These are phyloP conservation scores for Capra hircus DNA, from an alignment of 2,113 vertebrate species.

Conservation along the genomic window DNA sequence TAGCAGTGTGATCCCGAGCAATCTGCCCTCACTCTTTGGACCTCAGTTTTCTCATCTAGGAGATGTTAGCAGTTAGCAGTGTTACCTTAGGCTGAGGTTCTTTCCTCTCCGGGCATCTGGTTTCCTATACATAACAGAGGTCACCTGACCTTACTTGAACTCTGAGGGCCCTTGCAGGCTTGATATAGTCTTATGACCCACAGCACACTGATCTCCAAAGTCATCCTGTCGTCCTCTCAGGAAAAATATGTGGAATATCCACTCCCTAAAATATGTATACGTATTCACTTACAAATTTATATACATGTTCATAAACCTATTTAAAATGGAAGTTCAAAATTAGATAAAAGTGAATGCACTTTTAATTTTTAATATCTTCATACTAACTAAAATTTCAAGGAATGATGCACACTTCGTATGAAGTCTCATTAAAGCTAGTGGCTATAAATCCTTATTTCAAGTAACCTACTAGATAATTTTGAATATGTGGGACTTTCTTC, in stretches of 20 bases:
- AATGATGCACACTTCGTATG: not conserved
- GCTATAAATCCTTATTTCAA: conserved; percentile 8
- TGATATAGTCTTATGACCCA: not conserved
- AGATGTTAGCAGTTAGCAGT: not conserved
- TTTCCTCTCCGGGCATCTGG: not conserved
- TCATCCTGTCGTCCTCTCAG: not conserved
- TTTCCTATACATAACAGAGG: not conserved
- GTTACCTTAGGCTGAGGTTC: not conserved
- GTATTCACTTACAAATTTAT: conserved; percentile 21
- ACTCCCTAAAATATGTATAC: not conserved
- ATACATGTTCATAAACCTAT: not conserved
- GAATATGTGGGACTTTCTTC: conserved; percentile 11
- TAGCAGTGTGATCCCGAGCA: not conserved
- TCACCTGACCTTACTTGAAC: not conserved
- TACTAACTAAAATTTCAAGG: conserved; percentile 26
- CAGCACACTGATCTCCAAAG: not conserved
- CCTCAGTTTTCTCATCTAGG: not conserved
- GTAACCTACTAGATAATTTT: not conserved
- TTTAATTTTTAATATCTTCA: conserved; percentile 10
- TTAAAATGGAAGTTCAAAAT: conserved; percentile 18
- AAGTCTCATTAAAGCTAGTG: conserved; percentile 1
- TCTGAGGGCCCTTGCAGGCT: not conserved
- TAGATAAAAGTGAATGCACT: not conserved
- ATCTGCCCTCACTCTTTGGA: not conserved
- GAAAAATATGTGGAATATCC: not conserved